These are phyloP conservation scores for Drosophila stalkeri DNA, from an alignment of 2,888 invertebrate genomes.

Conservation along the genomic window DNA sequence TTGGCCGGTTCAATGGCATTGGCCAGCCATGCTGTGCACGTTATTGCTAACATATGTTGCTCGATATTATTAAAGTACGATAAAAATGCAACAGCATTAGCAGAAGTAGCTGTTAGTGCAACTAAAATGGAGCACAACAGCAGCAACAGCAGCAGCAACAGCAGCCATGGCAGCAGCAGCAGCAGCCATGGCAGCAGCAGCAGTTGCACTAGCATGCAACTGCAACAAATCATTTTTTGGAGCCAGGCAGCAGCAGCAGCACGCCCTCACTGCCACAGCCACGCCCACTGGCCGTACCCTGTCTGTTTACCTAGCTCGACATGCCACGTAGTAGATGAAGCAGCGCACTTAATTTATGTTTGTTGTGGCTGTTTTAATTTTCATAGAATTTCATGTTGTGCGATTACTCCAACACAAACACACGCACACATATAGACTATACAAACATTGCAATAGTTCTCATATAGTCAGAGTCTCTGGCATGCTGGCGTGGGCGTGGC, in stretches of 20 bases:
- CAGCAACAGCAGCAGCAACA: conserved; percentile 5
- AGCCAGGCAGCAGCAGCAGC: conserved; percentile 8
- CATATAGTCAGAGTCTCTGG: not conserved
- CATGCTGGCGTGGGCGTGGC: conserved; percentile 7
- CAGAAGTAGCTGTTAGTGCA: conserved; percentile 29
- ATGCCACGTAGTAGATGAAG: conserved; percentile 46
- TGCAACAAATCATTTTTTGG: conserved; percentile 54
- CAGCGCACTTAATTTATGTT: conserved; percentile 49
- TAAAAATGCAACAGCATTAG: conserved; percentile 45
- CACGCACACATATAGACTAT: not conserved
- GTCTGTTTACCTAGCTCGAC: conserved; percentile 38
- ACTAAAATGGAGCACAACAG: conserved; percentile 37
- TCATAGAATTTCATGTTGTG: conserved; percentile 49
- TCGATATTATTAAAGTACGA: conserved; percentile 62
- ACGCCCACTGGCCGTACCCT: not conserved
- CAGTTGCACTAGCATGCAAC: conserved; percentile 20
- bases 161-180: not conserved
- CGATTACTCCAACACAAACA: conserved; percentile 34
- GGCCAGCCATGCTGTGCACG: conserved; percentile 45
- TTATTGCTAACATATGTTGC: conserved; percentile 75
- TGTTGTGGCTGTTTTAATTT: conserved; percentile 49
- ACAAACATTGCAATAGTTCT: not conserved
- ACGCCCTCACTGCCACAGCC: not conserved
- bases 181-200: conserved; percentile 16
- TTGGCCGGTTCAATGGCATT: conserved; percentile 24